Evolutionary conservation across 2,888 invertebrate species (phyloP).

Genomic region (Plebejus anna): DNA sequence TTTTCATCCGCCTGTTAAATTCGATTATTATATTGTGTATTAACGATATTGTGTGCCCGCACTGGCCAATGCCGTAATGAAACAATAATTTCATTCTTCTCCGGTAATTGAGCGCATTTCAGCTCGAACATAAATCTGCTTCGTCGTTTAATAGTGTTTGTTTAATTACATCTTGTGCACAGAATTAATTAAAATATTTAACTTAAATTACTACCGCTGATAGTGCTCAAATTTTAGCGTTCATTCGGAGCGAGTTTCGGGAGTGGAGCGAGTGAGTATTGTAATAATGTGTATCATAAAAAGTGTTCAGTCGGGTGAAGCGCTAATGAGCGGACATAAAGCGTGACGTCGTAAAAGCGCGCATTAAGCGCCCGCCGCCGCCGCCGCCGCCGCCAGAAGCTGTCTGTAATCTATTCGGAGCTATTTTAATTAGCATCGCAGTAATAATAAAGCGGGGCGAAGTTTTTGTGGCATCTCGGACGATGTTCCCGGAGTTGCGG

Average conservation of each 20-base stretch:
- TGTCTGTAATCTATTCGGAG: conserved; percentile 75
- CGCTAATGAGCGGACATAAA: conserved; percentile 76
- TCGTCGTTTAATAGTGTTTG: conserved; percentile 33
- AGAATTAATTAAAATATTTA: conserved; percentile 11
- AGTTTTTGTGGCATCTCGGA: conserved; percentile 71
- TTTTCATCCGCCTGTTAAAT: conserved; percentile 67
- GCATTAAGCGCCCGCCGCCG: conserved; percentile 70
- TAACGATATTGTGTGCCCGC: conserved; percentile 52
- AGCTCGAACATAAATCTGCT: conserved; percentile 26
- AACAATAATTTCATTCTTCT: conserved; percentile 49
- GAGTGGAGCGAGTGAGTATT: conserved; percentile 35
- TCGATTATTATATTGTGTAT: conserved; percentile 69
- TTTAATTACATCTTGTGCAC: conserved; percentile 27
- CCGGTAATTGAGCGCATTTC: conserved; percentile 28
- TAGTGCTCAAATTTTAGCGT: conserved; percentile 11
- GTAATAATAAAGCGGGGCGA: conserved; percentile 69
- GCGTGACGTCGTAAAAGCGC: conserved; percentile 75
- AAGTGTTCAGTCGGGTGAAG: conserved; percentile 61
- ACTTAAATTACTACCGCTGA: conserved; percentile 13
- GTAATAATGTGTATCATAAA: conserved; percentile 61
- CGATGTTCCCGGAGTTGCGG: conserved; percentile 56
- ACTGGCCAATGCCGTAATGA: conserved; percentile 53
- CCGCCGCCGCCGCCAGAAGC: conserved; percentile 65
- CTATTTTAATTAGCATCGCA: conserved; percentile 77
- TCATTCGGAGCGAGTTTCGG: conserved; percentile 1